Percentiles rank a stretch among this genome's conserved stretches.
Evolutionary conservation across 2,888 invertebrate genomes (phyloP).

Genomic region (Nephrotoma guestfalica): DNA sequence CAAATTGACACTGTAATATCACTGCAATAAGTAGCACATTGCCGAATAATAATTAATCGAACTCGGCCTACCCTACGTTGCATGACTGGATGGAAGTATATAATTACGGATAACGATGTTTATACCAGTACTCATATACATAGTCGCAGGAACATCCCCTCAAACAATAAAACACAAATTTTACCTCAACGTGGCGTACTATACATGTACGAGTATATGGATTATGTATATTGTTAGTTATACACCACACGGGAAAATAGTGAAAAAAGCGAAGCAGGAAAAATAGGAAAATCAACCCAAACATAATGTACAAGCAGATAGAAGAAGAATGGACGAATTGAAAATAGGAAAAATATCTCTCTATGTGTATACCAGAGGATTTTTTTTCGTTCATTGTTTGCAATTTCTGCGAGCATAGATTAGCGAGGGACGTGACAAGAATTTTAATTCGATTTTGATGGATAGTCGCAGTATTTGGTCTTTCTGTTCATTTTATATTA

Average conservation of each 20-base stretch:
- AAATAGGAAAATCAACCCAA: background rate
- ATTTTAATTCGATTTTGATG: conserved; percentile 5
- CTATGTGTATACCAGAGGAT: background rate
- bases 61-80: background rate
- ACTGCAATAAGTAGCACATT: background rate
- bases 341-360: background rate
- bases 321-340: background rate
- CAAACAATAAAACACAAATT: background rate
- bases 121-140: background rate
- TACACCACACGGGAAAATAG: background rate
- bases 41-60: background rate
- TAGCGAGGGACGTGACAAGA: conserved; percentile 6
- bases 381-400: conserved; percentile 3
- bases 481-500: background rate
- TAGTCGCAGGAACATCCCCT: background rate
- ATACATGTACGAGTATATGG: background rate
- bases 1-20: background rate
- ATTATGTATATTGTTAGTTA: background rate
- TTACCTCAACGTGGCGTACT: background rate
- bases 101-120: background rate
- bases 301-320: background rate
- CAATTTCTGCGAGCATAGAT: conserved; percentile 6
- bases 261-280: background rate
- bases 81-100: background rate
- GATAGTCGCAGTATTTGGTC: background rate